Conservation (phyloP, 2,888 invertebrate genomes). For the Heliconius erato region DNA sequence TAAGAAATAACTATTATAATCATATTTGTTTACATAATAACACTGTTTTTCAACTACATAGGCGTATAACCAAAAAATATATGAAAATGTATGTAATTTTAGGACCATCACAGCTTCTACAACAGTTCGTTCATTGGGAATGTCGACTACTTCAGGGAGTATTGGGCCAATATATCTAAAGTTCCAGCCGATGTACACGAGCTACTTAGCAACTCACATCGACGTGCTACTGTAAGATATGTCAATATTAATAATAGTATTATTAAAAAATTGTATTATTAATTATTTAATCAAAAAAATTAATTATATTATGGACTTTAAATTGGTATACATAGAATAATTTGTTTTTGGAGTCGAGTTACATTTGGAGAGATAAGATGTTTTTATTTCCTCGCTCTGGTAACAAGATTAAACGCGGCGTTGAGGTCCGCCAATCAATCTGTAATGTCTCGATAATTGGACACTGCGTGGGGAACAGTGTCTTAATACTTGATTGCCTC, state of each 20-base stretch:
- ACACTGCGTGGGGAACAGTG: background rate
- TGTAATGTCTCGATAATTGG: background rate
- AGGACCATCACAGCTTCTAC: constrained; percentile 93
- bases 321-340: no score
- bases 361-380: no score
- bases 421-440: background rate
- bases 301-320: no score
- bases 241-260: background rate
- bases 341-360: no score
- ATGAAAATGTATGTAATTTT: constrained; percentile 48
- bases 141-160: constrained; percentile 84
- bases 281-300: no score
- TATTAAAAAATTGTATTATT: background rate
- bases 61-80: no score
- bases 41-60: no score
- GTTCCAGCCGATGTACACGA: constrained; percentile 87
- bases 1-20: no score
- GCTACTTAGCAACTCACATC: constrained; percentile 92
- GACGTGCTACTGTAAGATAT: constrained; percentile 91
- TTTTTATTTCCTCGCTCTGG: no score
- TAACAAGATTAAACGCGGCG: background rate
- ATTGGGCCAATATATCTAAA: constrained; percentile 90
- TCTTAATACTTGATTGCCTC: background rate
- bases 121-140: constrained; percentile 90
- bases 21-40: no score